Percentiles rank a stretch among this genome's conserved stretches.
phyloP scores from a whole-genome alignment of 2,113 vertebrate genomes.

The Bubalus kerabau region DNA sequence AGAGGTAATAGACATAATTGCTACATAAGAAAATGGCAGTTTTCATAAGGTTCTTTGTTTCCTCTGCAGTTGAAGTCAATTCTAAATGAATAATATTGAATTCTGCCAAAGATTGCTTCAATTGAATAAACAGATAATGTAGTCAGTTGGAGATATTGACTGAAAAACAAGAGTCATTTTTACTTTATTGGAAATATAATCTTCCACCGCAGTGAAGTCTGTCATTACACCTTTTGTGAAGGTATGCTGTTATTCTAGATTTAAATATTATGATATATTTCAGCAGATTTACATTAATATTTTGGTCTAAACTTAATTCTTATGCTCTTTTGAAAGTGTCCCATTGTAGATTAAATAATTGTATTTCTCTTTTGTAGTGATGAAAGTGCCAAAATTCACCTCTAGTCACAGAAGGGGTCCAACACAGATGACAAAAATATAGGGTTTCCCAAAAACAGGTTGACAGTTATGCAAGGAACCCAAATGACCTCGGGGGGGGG shows the following conservation, averaged over 20 bases:
- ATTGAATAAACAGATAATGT: constrained; percentile 29
- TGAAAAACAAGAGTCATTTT: constrained; percentile 33
- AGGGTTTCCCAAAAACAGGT: rapidly evolving
- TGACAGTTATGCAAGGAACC: background rate
- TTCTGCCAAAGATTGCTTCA: constrained; percentile 11
- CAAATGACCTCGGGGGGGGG: rapidly evolving
- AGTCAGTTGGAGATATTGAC: constrained; percentile 34
- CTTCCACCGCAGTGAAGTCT: background rate
- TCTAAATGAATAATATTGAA: constrained; percentile 43
- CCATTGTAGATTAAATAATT: background rate
- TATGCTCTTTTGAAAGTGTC: rapidly evolving
- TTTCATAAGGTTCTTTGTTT: constrained; percentile 42
- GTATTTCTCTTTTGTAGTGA: background rate
- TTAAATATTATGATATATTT: background rate
- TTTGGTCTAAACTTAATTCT: background rate
- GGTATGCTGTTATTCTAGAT: background rate
- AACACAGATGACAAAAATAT: background rate
- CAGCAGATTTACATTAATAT: background rate
- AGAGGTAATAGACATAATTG: background rate
- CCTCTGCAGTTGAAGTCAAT: background rate
- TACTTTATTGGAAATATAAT: constrained; percentile 39
- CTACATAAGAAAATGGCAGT: background rate
- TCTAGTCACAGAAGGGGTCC: background rate
- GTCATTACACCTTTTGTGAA: background rate
- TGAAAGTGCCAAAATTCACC: background rate